A percentile compares a stretch with the other conserved stretches of the same genome.
Evolutionary conservation across 2,797 vertebrate species (phyloP).

Genomic region (Remorina albescens): DNA sequence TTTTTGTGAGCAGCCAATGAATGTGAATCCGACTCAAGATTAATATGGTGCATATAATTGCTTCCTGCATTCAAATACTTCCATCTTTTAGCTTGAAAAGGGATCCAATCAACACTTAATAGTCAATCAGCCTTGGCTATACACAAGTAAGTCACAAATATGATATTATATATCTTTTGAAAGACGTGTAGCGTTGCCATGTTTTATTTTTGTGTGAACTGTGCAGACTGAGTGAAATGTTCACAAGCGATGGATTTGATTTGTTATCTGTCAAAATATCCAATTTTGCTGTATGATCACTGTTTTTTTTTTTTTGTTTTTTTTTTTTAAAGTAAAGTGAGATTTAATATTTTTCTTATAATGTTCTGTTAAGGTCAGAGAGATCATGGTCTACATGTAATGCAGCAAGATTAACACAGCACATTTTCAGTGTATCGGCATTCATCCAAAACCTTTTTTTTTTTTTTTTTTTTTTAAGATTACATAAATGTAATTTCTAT

Average conservation of each 20-base stretch:
- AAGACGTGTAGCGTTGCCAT: too few relatives aligned
- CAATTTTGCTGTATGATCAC: not conserved
- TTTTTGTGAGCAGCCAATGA: too few relatives aligned
- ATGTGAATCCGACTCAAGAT: not conserved
- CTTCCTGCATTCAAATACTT: slow-evolving; percentile 2
- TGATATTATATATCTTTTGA: too few relatives aligned
- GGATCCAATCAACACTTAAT: too few relatives aligned
- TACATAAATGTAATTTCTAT: not conserved
- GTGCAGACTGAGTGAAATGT: not conserved
- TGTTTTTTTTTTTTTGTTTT: too few relatives aligned
- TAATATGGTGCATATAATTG: slow-evolving; percentile 1
- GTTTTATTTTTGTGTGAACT: too few relatives aligned
- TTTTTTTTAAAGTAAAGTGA: not conserved
- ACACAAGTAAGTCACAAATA: not conserved
- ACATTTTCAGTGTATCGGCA: not conserved
- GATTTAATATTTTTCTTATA: not conserved
- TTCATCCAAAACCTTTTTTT: not conserved
- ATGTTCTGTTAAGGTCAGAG: not conserved
- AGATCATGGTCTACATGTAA: not conserved
- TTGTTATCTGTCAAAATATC: slow-evolving; percentile 2
- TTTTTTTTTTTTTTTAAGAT: too few relatives aligned
- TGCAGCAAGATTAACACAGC: not conserved
- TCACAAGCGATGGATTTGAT: not conserved
- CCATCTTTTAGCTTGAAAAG: too few relatives aligned
- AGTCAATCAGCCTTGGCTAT: not conserved